phyloP scores from a whole-genome alignment of 2,888 invertebrate species.

The Rotaria magnacalcarata region DNA sequence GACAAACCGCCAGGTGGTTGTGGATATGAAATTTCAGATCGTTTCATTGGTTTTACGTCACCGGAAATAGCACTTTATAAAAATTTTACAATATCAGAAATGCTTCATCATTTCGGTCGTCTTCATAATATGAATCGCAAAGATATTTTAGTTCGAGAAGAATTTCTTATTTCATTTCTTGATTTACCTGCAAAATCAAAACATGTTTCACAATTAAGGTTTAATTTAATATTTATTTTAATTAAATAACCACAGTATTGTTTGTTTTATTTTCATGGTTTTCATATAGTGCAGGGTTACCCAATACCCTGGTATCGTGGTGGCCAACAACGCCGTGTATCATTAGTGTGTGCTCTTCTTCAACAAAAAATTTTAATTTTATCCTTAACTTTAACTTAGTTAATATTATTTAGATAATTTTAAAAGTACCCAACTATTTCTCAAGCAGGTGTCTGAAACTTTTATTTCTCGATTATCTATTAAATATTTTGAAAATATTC shows the following conservation, averaged over 20 bases:
- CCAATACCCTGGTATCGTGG: constrained; percentile 64
- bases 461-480: no score
- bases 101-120: constrained; percentile 92
- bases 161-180: constrained; percentile 80
- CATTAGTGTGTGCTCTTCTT: constrained; percentile 83
- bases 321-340: constrained; percentile 82
- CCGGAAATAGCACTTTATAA: constrained; percentile 63
- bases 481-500: no score
- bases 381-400: no score
- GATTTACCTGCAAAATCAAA: constrained; percentile 81
- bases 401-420: no score
- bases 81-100: constrained; percentile 80
- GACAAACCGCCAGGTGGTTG: constrained; percentile 82
- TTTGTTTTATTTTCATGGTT: neutral
- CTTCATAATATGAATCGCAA: constrained; percentile 80
- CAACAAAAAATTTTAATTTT: constrained; percentile 65
- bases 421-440: no score
- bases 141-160: constrained; percentile 74
- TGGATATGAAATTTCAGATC: constrained; percentile 85
- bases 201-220: constrained; percentile 73
- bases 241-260: neutral
- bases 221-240: constrained; percentile 36
- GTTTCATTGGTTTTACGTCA: constrained; percentile 93
- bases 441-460: no score
- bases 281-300: no score